These are phyloP conservation scores for Drosophila ananassae DNA, from an alignment of 1,140 invertebrate genomes.

Conservation along the genomic window DNA sequence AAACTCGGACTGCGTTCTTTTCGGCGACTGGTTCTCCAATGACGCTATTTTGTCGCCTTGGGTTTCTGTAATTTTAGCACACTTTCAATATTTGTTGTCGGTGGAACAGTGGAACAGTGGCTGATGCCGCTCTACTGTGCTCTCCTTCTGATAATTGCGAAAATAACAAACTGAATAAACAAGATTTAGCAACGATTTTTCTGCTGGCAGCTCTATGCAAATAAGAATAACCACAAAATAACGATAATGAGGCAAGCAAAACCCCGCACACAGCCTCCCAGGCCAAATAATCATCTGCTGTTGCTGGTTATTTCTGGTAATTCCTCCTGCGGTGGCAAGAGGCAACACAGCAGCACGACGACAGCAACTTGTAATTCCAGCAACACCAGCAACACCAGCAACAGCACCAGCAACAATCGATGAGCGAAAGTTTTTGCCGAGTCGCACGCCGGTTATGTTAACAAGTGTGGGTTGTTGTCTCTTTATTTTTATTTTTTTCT, in stretches of 20 bases:
- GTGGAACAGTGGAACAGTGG: too few species aligned
- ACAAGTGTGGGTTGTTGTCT: slow-evolving; percentile 56
- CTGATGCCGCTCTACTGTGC: background rate
- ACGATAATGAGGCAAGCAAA: slow-evolving; percentile 33
- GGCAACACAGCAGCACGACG: slow-evolving; percentile 13
- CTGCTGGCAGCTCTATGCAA: slow-evolving; percentile 34
- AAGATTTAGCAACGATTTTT: slow-evolving; percentile 42
- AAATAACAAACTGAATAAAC: slow-evolving; percentile 53
- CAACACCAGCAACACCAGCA: slow-evolving; percentile 18
- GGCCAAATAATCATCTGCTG: slow-evolving; percentile 6
- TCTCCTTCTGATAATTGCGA: slow-evolving; percentile 61
- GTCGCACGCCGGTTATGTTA: slow-evolving; percentile 46
- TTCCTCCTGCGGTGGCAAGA: slow-evolving; percentile 4
- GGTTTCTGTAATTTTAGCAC: slow-evolving; percentile 66
- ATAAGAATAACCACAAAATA: slow-evolving; percentile 27
- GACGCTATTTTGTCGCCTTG: slow-evolving; percentile 50
- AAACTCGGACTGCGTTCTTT: slow-evolving; percentile 28
- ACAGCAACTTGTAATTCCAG: slow-evolving; percentile 2
- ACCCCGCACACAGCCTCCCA: background rate
- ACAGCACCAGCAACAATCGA: slow-evolving; percentile 6
- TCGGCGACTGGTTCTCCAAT: slow-evolving; percentile 50
- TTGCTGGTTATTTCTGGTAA: slow-evolving; percentile 2
- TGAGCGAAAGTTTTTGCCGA: slow-evolving; percentile 61
- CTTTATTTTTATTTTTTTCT: slow-evolving; percentile 3
- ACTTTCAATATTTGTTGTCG: slow-evolving; percentile 69